Evolutionary conservation across 2,113 vertebrate genomes (phyloP).

Genomic region (Nothoprocta perdicaria): DNA sequence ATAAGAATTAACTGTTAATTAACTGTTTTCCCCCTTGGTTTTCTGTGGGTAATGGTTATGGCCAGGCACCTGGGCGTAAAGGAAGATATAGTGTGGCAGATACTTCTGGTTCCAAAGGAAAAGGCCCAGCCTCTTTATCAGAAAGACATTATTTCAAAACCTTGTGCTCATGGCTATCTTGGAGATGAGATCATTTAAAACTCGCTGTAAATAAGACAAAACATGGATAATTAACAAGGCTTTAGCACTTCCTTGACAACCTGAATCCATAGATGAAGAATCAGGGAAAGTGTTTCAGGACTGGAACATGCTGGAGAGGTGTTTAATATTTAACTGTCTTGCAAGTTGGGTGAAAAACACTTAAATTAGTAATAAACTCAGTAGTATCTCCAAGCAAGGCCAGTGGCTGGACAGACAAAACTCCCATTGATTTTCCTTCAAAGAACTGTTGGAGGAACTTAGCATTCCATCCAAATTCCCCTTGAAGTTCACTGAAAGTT

Average conservation of each 20-base stretch:
- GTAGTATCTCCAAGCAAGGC: constrained; percentile 18
- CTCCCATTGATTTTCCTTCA: constrained; percentile 21
- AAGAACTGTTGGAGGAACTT: constrained; percentile 11
- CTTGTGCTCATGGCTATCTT: background rate
- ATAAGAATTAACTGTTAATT: constrained; percentile 27
- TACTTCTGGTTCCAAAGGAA: constrained; percentile 12
- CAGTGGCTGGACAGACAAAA: constrained; percentile 27
- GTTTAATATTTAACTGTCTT: constrained; percentile 44
- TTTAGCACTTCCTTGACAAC: background rate
- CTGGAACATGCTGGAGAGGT: background rate
- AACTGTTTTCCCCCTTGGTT: constrained; percentile 13
- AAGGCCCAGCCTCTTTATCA: background rate
- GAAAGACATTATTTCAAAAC: constrained; percentile 8
- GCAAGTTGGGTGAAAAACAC: constrained; percentile 30
- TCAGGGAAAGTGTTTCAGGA: background rate
- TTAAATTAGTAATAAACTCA: constrained; percentile 57
- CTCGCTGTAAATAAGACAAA: constrained; percentile 1
- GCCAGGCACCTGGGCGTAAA: background rate
- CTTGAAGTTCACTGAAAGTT: constrained; percentile 12
- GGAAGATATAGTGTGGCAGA: constrained; percentile 18
- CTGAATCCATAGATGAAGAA: background rate
- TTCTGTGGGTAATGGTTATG: constrained; percentile 24
- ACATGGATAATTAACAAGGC: constrained; percentile 2
- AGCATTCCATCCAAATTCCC: background rate
- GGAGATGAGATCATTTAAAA: constrained; percentile 14